These are phyloP conservation scores for Bellardia bayeri DNA, from an alignment of 2,888 invertebrate genomes.

Conservation along the genomic window DNA sequence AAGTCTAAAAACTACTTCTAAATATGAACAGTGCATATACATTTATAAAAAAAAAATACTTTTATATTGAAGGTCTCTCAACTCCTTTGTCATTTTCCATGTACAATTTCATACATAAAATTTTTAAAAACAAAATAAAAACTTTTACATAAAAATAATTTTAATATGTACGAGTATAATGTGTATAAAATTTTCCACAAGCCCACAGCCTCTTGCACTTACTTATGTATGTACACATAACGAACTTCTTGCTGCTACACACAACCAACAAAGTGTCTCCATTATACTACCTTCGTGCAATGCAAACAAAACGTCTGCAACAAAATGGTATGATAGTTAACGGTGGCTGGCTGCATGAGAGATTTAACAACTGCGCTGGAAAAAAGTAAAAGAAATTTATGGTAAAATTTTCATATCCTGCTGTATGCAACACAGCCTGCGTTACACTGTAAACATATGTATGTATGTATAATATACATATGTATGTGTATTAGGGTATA, in stretches of 20 bases:
- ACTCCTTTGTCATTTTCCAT: background rate
- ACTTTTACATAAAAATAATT: slow-evolving; percentile 37
- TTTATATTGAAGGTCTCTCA: no score
- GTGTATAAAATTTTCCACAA: slow-evolving; percentile 26
- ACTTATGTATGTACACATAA: no score
- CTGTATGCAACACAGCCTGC: slow-evolving; percentile 26
- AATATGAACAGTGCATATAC: no score
- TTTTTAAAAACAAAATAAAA: background rate
- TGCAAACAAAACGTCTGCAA: background rate
- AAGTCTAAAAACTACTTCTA: no score
- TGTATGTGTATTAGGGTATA: no score
- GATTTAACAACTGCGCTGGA: background rate
- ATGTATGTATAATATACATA: no score
- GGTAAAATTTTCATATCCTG: slow-evolving; percentile 58
- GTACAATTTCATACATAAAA: background rate
- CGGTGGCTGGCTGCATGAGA: background rate
- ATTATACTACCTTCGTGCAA: background rate
- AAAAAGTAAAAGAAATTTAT: slow-evolving; percentile 52
- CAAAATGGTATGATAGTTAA: background rate
- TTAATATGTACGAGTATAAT: background rate
- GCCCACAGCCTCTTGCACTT: background rate
- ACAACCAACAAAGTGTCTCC: slow-evolving; percentile 14
- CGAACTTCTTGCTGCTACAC: no score
- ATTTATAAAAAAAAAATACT: no score
- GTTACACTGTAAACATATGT: background rate